Evolutionary conservation across 2,888 invertebrate species (phyloP).

Genomic region (Chalcosyrphus nemorum): DNA sequence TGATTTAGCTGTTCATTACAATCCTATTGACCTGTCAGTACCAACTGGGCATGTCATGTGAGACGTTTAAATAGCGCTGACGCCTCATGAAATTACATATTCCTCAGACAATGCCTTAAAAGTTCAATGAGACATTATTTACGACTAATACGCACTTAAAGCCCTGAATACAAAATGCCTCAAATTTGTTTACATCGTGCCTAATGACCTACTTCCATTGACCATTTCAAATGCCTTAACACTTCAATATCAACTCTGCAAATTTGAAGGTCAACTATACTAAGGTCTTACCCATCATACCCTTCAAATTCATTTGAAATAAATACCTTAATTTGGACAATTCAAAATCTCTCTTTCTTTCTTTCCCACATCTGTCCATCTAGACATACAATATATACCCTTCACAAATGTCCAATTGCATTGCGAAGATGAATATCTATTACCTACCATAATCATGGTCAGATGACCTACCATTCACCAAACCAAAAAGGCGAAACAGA

Average conservation of each 20-base stretch:
- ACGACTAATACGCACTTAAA: neutral
- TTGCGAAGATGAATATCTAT: conserved; percentile 46
- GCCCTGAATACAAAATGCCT: neutral
- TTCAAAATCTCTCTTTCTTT: neutral
- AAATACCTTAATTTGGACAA: neutral
- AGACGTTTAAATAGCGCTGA: too few species aligned
- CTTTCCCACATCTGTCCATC: neutral
- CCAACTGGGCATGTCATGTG: too few species aligned
- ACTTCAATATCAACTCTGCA: neutral
- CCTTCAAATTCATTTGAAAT: neutral
- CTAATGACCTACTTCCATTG: conserved; percentile 28
- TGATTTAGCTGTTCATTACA: too few species aligned
- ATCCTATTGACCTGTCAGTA: too few species aligned
- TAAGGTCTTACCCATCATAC: neutral
- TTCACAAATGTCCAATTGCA: conserved; percentile 20
- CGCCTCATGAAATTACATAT: neutral
- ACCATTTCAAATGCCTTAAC: neutral
- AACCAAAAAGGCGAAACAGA: neutral
- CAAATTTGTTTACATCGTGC: neutral
- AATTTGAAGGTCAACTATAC: conserved; percentile 30
- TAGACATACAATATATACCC: neutral
- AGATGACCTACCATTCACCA: conserved; percentile 35
- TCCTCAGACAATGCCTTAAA: neutral
- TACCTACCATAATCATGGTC: conserved; percentile 51
- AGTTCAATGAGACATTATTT: neutral